phyloP scores from a whole-genome alignment of 2,797 vertebrate species.

The Denticeps clupeoides region DNA sequence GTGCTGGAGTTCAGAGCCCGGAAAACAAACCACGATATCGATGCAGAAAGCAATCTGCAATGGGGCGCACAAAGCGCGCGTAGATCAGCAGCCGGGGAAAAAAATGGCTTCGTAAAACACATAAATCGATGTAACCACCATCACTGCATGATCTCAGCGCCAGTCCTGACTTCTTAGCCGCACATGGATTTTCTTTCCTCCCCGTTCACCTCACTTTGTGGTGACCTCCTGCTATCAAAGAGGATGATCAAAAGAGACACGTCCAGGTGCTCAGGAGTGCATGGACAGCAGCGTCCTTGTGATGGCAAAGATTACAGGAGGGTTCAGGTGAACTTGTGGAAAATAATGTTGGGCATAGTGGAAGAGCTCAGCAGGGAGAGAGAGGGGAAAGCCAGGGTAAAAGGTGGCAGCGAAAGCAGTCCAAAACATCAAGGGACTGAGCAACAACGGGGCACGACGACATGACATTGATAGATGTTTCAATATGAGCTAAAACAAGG shows the following conservation, averaged over 20 bases:
- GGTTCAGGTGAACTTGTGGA: no score
- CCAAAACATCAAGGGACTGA: no score
- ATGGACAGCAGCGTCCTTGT: slow-evolving; percentile 10
- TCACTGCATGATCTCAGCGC: no score
- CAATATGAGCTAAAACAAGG: no score
- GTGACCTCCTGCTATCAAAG: background rate
- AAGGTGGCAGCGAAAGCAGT: no score
- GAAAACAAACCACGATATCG: slow-evolving; percentile 10
- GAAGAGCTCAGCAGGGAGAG: background rate
- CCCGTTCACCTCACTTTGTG: background rate
- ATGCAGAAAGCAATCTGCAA: slow-evolving; percentile 3
- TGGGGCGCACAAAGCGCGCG: background rate
- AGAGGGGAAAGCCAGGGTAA: no score
- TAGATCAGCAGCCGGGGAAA: background rate
- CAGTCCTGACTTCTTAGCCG: no score
- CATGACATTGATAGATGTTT: background rate
- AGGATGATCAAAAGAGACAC: background rate
- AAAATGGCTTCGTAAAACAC: no score
- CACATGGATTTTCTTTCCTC: no score
- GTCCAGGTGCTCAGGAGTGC: background rate
- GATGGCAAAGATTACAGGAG: slow-evolving; percentile 2
- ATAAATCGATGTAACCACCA: no score
- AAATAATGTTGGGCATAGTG: background rate
- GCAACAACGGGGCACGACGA: slow-evolving; percentile 3
- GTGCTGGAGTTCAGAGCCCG: slow-evolving; percentile 1